Percentiles rank a stretch among this genome's conserved stretches.
These are phyloP conservation scores for Halictus ligatus DNA, from an alignment of 2,888 invertebrate genomes.

Conservation along the genomic window DNA sequence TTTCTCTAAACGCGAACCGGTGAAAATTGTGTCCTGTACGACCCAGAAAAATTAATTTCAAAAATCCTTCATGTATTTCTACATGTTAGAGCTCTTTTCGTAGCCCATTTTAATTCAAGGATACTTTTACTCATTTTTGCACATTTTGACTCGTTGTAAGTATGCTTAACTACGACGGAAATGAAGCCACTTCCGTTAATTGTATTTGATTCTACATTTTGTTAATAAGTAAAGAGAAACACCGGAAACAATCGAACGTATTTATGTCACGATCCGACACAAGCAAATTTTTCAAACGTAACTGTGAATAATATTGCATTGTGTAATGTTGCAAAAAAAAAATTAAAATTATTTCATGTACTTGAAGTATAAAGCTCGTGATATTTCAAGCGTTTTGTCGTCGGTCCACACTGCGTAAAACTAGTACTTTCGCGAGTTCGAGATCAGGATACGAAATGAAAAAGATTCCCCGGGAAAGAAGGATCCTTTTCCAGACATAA, in stretches of 20 bases:
- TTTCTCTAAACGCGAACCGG: not conserved
- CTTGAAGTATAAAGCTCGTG: not conserved
- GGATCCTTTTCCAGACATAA: not conserved
- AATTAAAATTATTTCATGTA: not conserved
- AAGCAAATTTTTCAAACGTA: not conserved
- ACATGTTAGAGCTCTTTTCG: not conserved
- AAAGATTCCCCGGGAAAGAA: not conserved
- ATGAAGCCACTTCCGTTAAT: too few relatives aligned
- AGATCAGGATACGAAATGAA: not conserved
- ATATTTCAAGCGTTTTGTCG: not conserved
- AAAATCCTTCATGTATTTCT: not conserved
- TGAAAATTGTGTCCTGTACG: not conserved
- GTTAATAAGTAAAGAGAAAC: not conserved
- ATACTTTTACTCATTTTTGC: too few relatives aligned
- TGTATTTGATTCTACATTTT: too few relatives aligned
- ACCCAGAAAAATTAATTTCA: not conserved
- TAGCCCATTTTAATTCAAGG: too few relatives aligned
- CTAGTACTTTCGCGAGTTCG: not conserved
- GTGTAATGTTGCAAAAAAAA: not conserved
- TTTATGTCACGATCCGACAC: not conserved
- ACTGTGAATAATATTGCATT: not conserved
- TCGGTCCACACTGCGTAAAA: not conserved
- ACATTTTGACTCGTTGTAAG: too few relatives aligned
- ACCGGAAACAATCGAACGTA: not conserved
- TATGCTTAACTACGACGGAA: too few relatives aligned